These are phyloP conservation scores for Bucorvus abyssinicus DNA, from an alignment of 2,797 vertebrate species.

Conservation along the genomic window DNA sequence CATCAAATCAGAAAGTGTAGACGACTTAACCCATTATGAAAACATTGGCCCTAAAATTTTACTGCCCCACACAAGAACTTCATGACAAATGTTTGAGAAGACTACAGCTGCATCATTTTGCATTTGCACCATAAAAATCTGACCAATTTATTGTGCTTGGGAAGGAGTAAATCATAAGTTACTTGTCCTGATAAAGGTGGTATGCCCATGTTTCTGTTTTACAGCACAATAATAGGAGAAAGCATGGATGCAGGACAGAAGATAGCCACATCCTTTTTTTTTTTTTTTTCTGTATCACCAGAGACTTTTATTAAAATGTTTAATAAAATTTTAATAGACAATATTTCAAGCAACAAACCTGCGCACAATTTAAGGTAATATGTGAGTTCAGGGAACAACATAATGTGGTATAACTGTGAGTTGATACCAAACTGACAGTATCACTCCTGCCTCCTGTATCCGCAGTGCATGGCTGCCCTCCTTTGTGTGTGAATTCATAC, in stretches of 20 bases:
- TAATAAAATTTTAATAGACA: background rate
- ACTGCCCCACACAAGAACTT: background rate
- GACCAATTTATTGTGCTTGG: background rate
- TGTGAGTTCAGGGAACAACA: background rate
- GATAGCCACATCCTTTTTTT: background rate
- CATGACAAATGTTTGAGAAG: background rate
- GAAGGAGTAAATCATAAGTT: background rate
- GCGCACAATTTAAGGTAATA: background rate
- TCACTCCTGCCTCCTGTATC: background rate
- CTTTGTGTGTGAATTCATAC: background rate
- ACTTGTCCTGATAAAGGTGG: background rate
- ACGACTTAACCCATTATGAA: background rate
- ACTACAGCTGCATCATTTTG: background rate
- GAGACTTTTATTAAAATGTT: background rate
- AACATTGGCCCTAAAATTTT: background rate
- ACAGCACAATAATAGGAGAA: background rate
- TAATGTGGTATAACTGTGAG: background rate
- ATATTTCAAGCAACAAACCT: background rate
- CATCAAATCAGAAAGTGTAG: background rate
- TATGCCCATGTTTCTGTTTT: background rate
- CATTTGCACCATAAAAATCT: background rate
- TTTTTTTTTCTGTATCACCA: background rate
- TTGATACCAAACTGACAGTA: background rate
- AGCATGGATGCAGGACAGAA: background rate
- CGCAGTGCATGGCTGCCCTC: background rate